phyloP scores from a whole-genome alignment of 2,888 invertebrate species.

The Apamea monoglypha region DNA sequence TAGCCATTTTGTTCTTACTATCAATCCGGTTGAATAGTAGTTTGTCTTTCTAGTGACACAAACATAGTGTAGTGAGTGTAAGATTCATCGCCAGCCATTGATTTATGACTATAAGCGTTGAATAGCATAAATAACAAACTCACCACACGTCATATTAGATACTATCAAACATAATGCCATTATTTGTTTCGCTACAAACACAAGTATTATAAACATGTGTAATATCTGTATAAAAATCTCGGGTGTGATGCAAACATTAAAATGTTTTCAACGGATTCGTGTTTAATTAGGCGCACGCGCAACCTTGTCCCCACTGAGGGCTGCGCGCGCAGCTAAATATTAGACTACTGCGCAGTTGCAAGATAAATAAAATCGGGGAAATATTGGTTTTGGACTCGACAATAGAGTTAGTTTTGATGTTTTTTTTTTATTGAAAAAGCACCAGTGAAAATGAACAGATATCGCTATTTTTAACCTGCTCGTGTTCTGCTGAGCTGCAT shows the following conservation, averaged over 20 bases:
- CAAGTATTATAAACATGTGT: slow-evolving; percentile 39
- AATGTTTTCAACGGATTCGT: slow-evolving; percentile 62
- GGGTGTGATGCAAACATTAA: slow-evolving; percentile 54
- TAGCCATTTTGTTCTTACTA: slow-evolving; percentile 36
- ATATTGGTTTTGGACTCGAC: slow-evolving; percentile 67
- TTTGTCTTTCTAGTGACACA: slow-evolving; percentile 45
- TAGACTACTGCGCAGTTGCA: slow-evolving; percentile 78
- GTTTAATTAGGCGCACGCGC: slow-evolving; percentile 71
- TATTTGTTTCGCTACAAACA: slow-evolving; percentile 43
- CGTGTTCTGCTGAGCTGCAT: not conserved
- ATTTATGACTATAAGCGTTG: slow-evolving; percentile 45
- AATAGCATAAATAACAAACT: slow-evolving; percentile 41
- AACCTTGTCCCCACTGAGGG: slow-evolving; percentile 71
- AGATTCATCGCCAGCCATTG: slow-evolving; percentile 46
- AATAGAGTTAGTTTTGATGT: slow-evolving; percentile 34
- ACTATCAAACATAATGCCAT: slow-evolving; percentile 48
- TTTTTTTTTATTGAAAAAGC: slow-evolving; percentile 5
- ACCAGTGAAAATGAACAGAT: not conserved
- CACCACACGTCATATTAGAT: slow-evolving; percentile 37
- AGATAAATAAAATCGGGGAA: slow-evolving; percentile 70
- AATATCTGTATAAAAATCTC: slow-evolving; percentile 60
- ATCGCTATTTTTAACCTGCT: not conserved
- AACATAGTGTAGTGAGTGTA: slow-evolving; percentile 31
- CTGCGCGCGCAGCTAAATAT: slow-evolving; percentile 66
- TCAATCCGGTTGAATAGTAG: slow-evolving; percentile 33